Evolutionary conservation across 2,888 invertebrate species (phyloP).

Genomic region (Hypena proboscidalis): DNA sequence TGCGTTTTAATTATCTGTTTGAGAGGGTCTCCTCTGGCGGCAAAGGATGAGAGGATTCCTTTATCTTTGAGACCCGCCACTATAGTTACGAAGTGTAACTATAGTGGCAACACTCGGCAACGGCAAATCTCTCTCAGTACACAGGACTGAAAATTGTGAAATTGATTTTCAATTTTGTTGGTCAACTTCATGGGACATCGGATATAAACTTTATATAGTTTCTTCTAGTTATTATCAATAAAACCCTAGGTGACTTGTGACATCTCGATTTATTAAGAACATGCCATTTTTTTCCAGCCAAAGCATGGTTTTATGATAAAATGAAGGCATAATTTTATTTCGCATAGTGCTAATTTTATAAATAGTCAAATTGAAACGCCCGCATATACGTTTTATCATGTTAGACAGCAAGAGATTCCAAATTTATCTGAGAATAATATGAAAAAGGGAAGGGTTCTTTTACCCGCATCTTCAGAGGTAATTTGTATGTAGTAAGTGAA

Average conservation of each 20-base stretch:
- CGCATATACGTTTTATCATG: conserved; percentile 26
- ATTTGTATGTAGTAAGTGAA: conserved; percentile 66
- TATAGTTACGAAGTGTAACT: too few species aligned
- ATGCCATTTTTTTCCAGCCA: conserved; percentile 17
- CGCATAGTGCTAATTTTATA: conserved; percentile 22
- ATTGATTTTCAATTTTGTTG: conserved; percentile 25
- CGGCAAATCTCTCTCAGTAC: conserved; percentile 6
- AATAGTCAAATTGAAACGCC: conserved; percentile 25
- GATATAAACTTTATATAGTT: conserved; percentile 13
- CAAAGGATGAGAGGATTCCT: conserved; percentile 25
- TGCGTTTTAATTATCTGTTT: conserved; percentile 40
- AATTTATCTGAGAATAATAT: conserved; percentile 48
- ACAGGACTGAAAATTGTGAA: conserved; percentile 19
- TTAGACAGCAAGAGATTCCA: conserved; percentile 28
- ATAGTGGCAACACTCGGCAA: conserved; percentile 8
- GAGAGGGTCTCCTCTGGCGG: conserved; percentile 16
- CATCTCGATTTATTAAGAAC: too few species aligned
- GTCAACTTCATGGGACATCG: conserved; percentile 11
- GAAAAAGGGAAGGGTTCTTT: conserved; percentile 49
- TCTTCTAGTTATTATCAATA: conserved; percentile 15
- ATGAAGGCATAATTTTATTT: conserved; percentile 30
- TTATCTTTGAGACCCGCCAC: conserved; percentile 19
- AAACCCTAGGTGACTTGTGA: too few species aligned
- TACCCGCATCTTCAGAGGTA: conserved; percentile 55
- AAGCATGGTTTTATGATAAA: conserved; percentile 26